Evolutionary conservation across 37 sponge, comb jelly and placozoan species (phyloP), one percentile per base, ranked within the genome.

Genomic region (Halichondria panicea): DNA sequence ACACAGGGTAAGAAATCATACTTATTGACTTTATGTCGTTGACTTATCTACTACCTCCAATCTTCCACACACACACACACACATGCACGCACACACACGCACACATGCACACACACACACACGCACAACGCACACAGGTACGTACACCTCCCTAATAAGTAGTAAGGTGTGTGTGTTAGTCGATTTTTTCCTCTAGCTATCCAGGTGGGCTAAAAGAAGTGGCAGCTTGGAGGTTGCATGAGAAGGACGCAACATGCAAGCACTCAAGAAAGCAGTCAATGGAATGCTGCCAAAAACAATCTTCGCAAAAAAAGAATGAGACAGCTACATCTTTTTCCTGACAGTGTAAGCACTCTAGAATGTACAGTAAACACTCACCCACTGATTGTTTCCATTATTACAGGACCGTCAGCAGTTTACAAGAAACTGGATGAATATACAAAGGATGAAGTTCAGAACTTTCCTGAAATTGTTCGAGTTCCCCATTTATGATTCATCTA

Each of bases 221-320:
- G 2, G 7, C 61, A n/a, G 93, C 93, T 15, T 63, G 80, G 53
- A 18, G 73, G 27, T 25, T 94, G 0, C 94, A 94, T 25, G 42
- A 57, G 35, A 91, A 86, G 40, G 84, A 87, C 41, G 81, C 83
- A 12, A 83, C 80, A 8, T n/a, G n/a, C 61, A 91, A 89, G 87
- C 91, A 24, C 67, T 94, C 18, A 68, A 61, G 32, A 90, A 91
- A 36, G 92, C 94, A 32, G 81, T 94, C 8, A 66, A 87, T 62
- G 94, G 94, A 48, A 91, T 91, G 93, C 84, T 94, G 33, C 92
- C 94, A 21, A 77, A 63, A 93, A 93, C 68, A 60, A 72, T 55
- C 64, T 86, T 22, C 31, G 94, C n/a, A 78, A 85, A 55, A 81
- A 74, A 55, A 62, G 91, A 65, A 82, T 94, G 88, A 68, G 77